Evolutionary conservation across 2,113 vertebrate species (phyloP), one percentile per base, ranked within the genome.

Genomic region (Tricholaema leucomelas): DNA sequence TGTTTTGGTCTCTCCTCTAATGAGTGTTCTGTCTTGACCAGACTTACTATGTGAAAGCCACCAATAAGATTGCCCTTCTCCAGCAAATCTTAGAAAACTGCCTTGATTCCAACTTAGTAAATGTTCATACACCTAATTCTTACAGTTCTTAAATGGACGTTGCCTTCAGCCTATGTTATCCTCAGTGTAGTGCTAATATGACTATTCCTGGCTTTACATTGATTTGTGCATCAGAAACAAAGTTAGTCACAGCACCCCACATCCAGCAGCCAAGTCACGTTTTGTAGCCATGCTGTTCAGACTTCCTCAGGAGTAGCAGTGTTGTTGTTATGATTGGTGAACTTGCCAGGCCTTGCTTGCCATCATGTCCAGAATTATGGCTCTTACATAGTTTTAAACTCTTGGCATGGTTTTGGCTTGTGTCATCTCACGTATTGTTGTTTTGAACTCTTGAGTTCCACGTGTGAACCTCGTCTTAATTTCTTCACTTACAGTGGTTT

Each of bases 391-490:
- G 9, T 87, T 84, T 79, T 82, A 63, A 65, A 60, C 38, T 70
- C 40, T 44, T 31, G 25, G 5, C 33, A 60, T 46, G 55, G 25
- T 42, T 94, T 79, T 80, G 71, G 24, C 25, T 85, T 21, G 1
- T 52, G n/a, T 86, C 0, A 0, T 25, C 30, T 66, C 75, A 31
- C 0, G 0, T 74, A 6, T 46, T 54, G 28, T 38, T 85, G 70
- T 66, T 85, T 76, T 76, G 59, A 58, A 48, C 54, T 72, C 58
- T 30, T 24, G 15, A 63, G 36, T 31, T 56, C 30, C n/a, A 12
- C 0, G 2, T 35, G 25, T 5, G 2, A 18, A 7, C 64, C 14
- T 52, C 56, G 55, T 70, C 81, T 74, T 82, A 52, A 48, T 89
- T 72, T 81, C 81, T 86, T 77, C 59, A 30, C 33, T 81, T 70